Conservation (phyloP, 2,113 vertebrate species). For the Chauna torquata region DNA sequence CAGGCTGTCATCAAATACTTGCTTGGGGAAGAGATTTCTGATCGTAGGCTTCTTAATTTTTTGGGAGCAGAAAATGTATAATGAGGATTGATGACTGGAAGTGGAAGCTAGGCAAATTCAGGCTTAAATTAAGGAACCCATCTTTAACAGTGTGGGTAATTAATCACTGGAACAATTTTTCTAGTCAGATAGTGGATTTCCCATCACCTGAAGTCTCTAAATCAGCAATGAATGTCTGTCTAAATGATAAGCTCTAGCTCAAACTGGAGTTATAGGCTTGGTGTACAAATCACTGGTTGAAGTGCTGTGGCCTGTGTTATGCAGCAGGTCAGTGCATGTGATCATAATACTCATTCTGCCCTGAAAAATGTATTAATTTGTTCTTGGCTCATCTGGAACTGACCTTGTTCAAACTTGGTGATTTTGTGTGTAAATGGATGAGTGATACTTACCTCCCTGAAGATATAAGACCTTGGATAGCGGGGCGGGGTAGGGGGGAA, state of each 20-base stretch:
- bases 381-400: not conserved
- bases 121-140: not conserved
- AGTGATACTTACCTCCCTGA: not conserved
- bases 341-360: not conserved
- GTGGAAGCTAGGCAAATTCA: slow-evolving; percentile 13
- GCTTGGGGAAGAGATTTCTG: not conserved
- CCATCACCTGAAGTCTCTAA: slow-evolving; percentile 20
- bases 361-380: not conserved
- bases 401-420: slow-evolving; percentile 1
- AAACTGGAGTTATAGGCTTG: not conserved
- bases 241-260: slow-evolving; percentile 2
- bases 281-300: not conserved
- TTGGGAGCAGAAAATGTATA: not conserved
- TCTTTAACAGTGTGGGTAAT: not conserved
- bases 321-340: not conserved
- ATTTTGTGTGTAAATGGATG: not conserved
- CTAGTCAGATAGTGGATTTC: not conserved
- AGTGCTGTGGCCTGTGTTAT: not conserved
- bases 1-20: not conserved
- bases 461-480: not conserved
- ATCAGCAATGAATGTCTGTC: not conserved
- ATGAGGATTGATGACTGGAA: slow-evolving; percentile 23
- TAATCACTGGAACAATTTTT: slow-evolving; percentile 37
- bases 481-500: no score
- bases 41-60: not conserved